Conservation (phyloP, 2,113 vertebrate genomes). For the Phalacrocorax pelagicus region DNA sequence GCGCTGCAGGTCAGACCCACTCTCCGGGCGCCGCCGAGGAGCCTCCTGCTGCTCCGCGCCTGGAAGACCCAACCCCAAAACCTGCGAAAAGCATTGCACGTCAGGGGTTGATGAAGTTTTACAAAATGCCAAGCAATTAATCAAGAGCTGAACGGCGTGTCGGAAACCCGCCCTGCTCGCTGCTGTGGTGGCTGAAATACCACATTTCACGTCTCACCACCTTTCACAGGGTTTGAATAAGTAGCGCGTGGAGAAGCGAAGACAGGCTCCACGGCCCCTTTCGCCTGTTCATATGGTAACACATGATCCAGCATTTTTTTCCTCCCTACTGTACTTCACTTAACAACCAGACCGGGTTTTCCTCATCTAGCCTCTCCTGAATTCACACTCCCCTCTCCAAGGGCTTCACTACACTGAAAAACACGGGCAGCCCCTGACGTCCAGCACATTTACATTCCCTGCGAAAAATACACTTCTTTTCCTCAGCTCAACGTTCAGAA, state of each 20-base stretch:
- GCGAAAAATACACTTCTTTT: accelerated
- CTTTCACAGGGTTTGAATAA: neutral
- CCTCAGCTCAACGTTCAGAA: neutral
- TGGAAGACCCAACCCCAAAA: neutral
- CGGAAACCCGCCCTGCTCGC: neutral
- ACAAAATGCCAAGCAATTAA: neutral
- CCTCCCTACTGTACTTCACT: neutral
- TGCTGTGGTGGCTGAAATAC: neutral
- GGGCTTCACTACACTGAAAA: neutral
- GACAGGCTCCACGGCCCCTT: neutral
- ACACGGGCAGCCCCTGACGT: neutral
- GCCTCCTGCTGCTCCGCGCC: neutral
- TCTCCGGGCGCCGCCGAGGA: neutral
- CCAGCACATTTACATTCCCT: neutral
- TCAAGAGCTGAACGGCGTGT: neutral
- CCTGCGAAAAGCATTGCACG: neutral
- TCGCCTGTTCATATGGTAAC: neutral
- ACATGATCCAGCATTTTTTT: neutral
- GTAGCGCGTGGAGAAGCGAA: neutral
- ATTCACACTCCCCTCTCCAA: neutral
- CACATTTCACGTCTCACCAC: neutral
- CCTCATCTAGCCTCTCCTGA: neutral
- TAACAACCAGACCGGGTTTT: slow-evolving; percentile 27
- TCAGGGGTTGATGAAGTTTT: neutral
- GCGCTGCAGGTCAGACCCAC: neutral